phyloP scores from a whole-genome alignment of 2,113 vertebrate species.

The Neotoma lepida region DNA sequence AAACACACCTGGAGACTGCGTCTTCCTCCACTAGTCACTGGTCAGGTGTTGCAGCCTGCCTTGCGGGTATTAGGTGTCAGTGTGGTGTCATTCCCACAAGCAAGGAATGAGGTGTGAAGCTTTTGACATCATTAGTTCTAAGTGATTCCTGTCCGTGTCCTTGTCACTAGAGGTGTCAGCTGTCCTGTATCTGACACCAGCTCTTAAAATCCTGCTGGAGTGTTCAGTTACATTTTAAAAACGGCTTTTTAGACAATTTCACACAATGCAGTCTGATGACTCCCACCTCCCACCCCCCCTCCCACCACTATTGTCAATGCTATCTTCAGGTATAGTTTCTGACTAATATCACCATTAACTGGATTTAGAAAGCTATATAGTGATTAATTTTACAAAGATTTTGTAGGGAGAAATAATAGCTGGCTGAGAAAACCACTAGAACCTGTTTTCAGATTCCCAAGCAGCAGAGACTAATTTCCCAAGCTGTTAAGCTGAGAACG shows the following conservation, averaged over 20 bases:
- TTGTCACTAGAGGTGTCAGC: background rate
- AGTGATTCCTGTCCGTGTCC: conserved; percentile 14
- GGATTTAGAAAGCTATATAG: background rate
- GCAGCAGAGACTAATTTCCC: background rate
- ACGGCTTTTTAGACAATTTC: background rate
- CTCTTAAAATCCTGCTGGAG: background rate
- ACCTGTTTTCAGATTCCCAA: background rate
- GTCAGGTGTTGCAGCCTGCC: background rate
- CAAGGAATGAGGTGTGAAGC: background rate
- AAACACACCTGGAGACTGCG: background rate
- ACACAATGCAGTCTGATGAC: background rate
- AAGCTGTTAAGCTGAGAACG: background rate
- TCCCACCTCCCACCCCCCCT: accelerated
- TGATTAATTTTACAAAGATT: conserved; percentile 14
- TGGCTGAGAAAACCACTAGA: background rate
- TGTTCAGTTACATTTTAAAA: background rate
- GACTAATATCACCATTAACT: background rate
- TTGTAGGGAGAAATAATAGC: background rate
- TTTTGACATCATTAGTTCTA: background rate
- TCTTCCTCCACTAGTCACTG: background rate
- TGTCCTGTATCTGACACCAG: background rate
- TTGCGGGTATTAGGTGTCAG: background rate
- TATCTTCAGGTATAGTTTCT: background rate
- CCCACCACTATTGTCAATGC: background rate
- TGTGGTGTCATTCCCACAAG: background rate